Conservation (phyloP, 2,888 invertebrate genomes). For the Ormyrus nitidulus region DNA sequence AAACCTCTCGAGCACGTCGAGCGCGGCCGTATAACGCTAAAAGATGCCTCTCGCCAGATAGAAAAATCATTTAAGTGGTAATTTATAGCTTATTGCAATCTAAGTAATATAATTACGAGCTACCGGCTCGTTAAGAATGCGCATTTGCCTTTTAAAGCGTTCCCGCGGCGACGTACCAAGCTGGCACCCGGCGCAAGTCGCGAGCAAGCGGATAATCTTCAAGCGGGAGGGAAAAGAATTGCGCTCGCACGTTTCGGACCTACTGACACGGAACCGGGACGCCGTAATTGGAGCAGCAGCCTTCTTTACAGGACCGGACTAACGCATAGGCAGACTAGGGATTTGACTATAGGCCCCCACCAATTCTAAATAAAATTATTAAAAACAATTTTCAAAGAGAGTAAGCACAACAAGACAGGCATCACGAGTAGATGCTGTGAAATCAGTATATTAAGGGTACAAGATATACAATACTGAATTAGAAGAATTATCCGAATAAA, state of each 20-base stretch:
- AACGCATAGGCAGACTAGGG: no score
- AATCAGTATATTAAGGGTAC: no score
- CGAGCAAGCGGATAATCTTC: not conserved
- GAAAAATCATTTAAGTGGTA: conserved; percentile 42
- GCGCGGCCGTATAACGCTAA: conserved; percentile 6
- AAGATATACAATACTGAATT: no score
- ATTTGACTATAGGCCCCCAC: no score
- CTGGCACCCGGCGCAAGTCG: not conserved
- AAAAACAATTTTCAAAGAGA: no score
- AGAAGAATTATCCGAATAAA: no score
- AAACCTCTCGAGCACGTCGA: not conserved
- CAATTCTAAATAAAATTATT: no score
- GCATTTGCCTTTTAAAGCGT: conserved; percentile 29
- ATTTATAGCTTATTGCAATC: conserved; percentile 47
- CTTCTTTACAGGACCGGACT: no score
- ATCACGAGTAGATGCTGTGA: no score
- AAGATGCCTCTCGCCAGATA: conserved; percentile 21
- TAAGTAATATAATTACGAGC: conserved; percentile 23
- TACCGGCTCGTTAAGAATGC: conserved; percentile 17
- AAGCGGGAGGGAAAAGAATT: not conserved
- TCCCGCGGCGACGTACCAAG: not conserved
- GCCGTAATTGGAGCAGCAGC: conserved; percentile 27
- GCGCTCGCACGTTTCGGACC: not conserved
- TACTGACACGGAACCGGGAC: conserved; percentile 14
- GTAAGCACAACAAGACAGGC: no score